Conservation (phyloP, 2,113 vertebrate species). For the Himantopus leucocephalus region DNA sequence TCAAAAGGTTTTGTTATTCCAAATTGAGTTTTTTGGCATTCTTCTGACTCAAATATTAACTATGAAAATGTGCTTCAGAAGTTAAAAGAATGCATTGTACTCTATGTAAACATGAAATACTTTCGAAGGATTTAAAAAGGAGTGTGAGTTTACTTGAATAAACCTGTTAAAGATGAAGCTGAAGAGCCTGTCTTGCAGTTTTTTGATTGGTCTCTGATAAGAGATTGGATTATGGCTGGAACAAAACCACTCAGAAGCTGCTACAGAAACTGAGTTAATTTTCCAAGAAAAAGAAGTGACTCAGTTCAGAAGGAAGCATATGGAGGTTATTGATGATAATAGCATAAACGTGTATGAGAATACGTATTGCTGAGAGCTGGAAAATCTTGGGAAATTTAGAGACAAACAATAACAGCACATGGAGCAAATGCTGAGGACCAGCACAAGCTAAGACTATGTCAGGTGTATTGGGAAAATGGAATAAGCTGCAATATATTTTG, state of each 20-base stretch:
- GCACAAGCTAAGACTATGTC: neutral
- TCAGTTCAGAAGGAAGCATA: neutral
- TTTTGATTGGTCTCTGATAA: neutral
- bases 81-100: neutral
- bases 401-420: neutral
- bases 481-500: neutral
- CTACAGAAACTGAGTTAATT: neutral
- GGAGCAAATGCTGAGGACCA: neutral
- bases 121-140: neutral
- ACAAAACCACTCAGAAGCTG: neutral
- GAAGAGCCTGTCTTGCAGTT: neutral
- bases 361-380: neutral
- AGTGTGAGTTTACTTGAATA: neutral
- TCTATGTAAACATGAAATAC: neutral
- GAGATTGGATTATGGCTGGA: neutral
- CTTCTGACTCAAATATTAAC: neutral
- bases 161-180: neutral
- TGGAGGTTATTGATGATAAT: neutral
- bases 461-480: neutral
- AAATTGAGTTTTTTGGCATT: neutral
- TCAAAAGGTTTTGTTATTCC: neutral
- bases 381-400: neutral
- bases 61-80: neutral
- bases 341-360: neutral
- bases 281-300: neutral